These are phyloP conservation scores for Lycaena phlaeas DNA, from an alignment of 2,888 invertebrate species.

Conservation along the genomic window DNA sequence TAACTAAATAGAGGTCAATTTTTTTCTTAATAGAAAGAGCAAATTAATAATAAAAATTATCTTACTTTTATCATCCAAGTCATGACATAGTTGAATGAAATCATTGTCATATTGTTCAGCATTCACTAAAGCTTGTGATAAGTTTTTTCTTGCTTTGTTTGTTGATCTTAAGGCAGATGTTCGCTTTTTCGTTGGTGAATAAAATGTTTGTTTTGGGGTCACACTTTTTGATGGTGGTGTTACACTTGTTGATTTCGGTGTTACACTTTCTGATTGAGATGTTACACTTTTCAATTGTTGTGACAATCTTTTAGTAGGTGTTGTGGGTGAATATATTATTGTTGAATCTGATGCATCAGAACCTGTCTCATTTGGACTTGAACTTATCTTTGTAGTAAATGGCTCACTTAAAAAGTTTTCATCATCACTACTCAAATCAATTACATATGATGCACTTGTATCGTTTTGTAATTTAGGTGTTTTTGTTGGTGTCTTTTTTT, in stretches of 20 bases:
- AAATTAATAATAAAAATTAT: no score
- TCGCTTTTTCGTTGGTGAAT: conserved; percentile 47
- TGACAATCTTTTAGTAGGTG: background rate
- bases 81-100: conserved; percentile 26
- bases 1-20: no score
- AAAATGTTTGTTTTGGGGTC: conserved; percentile 32
- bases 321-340: background rate
- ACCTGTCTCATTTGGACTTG: conserved; percentile 11
- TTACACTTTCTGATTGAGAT: background rate
- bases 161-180: conserved; percentile 29
- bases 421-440: conserved; percentile 38
- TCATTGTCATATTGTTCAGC: conserved; percentile 14
- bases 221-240: conserved; percentile 21
- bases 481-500: conserved; percentile 25
- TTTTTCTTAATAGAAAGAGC: no score
- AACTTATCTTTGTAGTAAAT: conserved; percentile 20
- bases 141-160: conserved; percentile 31
- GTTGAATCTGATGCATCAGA: conserved; percentile 2
- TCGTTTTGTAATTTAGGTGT: conserved; percentile 21
- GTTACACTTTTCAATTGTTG: background rate
- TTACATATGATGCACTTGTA: conserved; percentile 17
- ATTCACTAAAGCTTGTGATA: conserved; percentile 22
- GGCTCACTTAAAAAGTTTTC: conserved; percentile 22
- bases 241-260: background rate
- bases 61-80: conserved; percentile 56